phyloP scores from a whole-genome alignment of 2,888 invertebrate genomes.

The Tetragnatha montana region DNA sequence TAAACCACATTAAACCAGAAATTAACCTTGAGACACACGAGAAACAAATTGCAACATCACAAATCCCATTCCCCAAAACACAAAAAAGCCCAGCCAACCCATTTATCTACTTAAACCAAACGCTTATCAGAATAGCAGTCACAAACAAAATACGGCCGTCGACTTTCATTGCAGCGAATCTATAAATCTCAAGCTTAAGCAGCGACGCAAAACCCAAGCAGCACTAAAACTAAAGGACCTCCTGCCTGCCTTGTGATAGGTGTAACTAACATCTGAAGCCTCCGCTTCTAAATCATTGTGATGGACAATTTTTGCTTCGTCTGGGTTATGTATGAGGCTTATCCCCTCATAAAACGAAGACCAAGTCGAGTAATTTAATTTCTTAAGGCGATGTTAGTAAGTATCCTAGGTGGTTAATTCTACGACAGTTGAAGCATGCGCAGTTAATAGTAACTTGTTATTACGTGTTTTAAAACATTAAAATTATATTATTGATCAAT shows the following conservation, averaged over 20 bases:
- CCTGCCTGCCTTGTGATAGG: background rate
- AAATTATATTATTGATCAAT: too few species aligned
- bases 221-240: constrained; percentile 19
- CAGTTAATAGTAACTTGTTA: too few species aligned
- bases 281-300: constrained; percentile 31
- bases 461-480: too few species aligned
- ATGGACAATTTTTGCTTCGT: constrained; percentile 20
- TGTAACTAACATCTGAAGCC: background rate
- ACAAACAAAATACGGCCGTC: constrained; percentile 22
- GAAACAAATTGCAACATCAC: background rate
- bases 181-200: constrained; percentile 34
- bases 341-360: background rate
- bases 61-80: background rate
- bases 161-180: background rate
- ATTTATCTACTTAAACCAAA: background rate
- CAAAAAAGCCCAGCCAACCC: background rate
- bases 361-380: background rate
- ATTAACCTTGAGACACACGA: background rate
- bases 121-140: constrained; percentile 15
- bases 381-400: too few species aligned
- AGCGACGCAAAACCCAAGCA: constrained; percentile 7
- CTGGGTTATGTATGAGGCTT: background rate
- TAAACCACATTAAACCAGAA: background rate
- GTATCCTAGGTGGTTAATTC: too few species aligned
- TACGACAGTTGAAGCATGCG: too few species aligned